Evolutionary conservation across 2,797 vertebrate genomes (phyloP).

Genomic region (Neosilurus hyrtlii): DNA sequence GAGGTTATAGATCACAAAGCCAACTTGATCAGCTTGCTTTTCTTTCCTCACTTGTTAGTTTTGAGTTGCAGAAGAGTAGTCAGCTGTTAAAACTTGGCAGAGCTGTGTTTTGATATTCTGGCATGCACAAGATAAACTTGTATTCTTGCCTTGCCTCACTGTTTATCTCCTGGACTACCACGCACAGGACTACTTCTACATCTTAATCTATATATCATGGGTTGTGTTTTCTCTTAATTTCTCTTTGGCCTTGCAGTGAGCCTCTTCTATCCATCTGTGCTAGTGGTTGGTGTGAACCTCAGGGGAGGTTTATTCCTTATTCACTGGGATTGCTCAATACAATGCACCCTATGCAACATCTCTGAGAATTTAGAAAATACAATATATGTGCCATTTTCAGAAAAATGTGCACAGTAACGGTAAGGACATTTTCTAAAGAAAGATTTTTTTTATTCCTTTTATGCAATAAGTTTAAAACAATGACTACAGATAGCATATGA

Average conservation of each 20-base stretch:
- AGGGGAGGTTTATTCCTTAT: background rate
- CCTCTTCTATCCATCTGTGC: background rate
- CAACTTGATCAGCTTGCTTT: background rate
- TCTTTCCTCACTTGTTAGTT: background rate
- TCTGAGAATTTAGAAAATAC: background rate
- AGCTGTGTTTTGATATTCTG: background rate
- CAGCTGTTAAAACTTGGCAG: conserved; percentile 14
- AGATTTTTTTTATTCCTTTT: too few species aligned
- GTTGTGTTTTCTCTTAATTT: conserved; percentile 9
- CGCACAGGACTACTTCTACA: background rate
- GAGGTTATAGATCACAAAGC: background rate
- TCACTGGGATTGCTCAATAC: background rate
- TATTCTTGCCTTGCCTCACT: background rate
- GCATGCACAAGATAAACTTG: conserved; percentile 18
- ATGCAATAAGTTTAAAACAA: too few species aligned
- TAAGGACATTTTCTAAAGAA: too few species aligned
- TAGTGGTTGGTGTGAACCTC: conserved; percentile 17
- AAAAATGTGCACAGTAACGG: too few species aligned
- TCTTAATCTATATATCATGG: background rate
- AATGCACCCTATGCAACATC: background rate
- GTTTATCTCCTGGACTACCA: background rate
- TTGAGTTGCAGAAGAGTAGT: background rate
- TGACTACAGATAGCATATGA: too few species aligned
- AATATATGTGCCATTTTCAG: too few species aligned
- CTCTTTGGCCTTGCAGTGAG: background rate